Evolutionary conservation across 2,888 invertebrate genomes (phyloP), one percentile per base, ranked within the genome.

Genomic region (Euphydryas editha): DNA sequence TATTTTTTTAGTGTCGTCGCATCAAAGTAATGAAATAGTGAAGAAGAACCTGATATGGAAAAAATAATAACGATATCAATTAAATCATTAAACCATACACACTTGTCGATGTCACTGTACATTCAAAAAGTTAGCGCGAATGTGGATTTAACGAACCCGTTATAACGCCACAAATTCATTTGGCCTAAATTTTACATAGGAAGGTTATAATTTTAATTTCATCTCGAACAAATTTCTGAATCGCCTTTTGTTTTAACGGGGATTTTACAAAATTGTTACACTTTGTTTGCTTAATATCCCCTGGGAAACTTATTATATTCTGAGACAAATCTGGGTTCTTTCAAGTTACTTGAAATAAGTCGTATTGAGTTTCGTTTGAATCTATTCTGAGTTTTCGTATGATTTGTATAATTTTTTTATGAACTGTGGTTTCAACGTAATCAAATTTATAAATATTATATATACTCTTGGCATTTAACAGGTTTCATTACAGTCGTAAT

Each of bases 131-230:
- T 55, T 54, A 17, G 21, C 44, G 30, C 20, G 21, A 60, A 65
- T 37, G 64, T 54, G 46, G 55, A 55, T 60, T 65, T 59, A 60
- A 59, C 65, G 65, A 65, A 65, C 60, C 60, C 39, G 47, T 15
- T 60, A 60, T 60, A 56, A 55, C 42, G 42, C 30, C 24, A 54
- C 42, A 30, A 42, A 65, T 62, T 62, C 24, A 63, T 65, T 56
- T 42, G 56, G 18, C 18, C 13, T 21, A 47, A 60, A 60, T 65
- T 47, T 65, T 39, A 56, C 56, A 47, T 42, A 42, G 21, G 47
- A 47, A 46, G 65, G 60, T 65, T 55, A 37, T 49, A 24, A 65
- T 65, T 60, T 55, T 65, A 60, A 65, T 65, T 65, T 59, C 24
- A 18, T 55, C 7, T 54, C 37, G 13, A 51, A 54, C 18, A n/a